Percentiles rank a stretch among this genome's conserved stretches.
phyloP scores from a whole-genome alignment of 2,113 vertebrate genomes.

The Carollia perspicillata region DNA sequence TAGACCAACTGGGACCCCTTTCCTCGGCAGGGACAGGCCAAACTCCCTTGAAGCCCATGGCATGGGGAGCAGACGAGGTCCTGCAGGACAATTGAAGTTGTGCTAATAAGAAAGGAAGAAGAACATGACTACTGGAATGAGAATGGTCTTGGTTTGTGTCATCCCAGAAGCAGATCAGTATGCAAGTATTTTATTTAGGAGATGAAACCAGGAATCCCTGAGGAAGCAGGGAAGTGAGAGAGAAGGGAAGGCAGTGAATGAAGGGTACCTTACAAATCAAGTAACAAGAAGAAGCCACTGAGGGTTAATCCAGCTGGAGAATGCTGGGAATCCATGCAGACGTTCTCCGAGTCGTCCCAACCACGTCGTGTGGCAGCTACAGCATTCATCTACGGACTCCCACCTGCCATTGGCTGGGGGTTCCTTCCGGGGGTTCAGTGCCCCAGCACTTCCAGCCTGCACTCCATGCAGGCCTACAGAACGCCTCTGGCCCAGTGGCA shows the following conservation, averaged over 20 bases:
- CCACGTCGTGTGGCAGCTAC: not conserved
- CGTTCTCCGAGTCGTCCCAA: not conserved
- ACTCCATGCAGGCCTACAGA: not conserved
- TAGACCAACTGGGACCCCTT: not conserved
- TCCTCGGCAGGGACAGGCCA: not conserved
- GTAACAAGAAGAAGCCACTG: not conserved
- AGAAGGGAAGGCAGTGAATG: not conserved
- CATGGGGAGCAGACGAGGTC: not conserved
- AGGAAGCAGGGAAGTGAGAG: not conserved
- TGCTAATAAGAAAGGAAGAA: not conserved
- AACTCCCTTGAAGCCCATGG: not conserved
- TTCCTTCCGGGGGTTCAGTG: not conserved
- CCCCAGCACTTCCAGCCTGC: not conserved
- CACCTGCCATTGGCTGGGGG: not conserved
- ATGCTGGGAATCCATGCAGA: not conserved
- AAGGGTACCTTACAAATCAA: not conserved
- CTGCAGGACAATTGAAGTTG: not conserved
- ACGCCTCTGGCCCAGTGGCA: not conserved
- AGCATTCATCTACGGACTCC: not conserved
- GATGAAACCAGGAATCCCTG: not conserved
- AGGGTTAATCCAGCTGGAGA: not conserved
- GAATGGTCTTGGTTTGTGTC: not conserved
- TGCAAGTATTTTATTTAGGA: not conserved
- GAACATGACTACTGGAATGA: not conserved
- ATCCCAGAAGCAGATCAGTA: not conserved